Evolutionary conservation across 2,797 vertebrate species (phyloP).

Genomic region (Rhabdophis nuchalis): DNA sequence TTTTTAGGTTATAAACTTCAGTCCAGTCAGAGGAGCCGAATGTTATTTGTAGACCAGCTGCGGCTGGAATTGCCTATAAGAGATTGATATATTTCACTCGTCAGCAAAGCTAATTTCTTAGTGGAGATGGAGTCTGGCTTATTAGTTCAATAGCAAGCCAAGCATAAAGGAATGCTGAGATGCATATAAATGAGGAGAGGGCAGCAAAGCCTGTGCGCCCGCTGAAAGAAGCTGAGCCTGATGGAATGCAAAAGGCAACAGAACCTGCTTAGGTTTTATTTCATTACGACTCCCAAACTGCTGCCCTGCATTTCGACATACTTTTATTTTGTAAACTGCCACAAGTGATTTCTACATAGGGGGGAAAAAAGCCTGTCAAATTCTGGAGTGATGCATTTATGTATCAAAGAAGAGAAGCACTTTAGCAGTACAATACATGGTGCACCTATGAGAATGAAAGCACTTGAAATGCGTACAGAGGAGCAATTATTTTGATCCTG

Average conservation of each 20-base stretch:
- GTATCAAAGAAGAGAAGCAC: not conserved
- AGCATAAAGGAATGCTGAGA: not conserved
- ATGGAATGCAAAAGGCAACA: not conserved
- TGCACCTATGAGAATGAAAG: too few species aligned
- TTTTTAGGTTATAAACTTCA: not conserved
- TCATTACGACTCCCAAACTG: not conserved
- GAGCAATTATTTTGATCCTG: not conserved
- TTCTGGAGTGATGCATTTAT: not conserved
- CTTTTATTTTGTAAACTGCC: not conserved
- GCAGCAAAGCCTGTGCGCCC: fast-evolving
- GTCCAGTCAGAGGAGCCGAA: not conserved
- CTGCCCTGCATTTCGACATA: fast-evolving
- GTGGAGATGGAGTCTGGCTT: constrained; percentile 9
- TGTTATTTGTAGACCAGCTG: fast-evolving
- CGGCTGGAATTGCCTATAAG: not conserved
- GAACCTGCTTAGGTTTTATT: not conserved
- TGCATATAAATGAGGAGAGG: constrained; percentile 20
- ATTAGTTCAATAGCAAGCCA: constrained; percentile 12
- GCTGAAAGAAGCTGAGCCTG: not conserved
- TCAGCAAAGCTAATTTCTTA: constrained; percentile 15
- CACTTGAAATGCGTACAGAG: not conserved
- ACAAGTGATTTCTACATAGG: not conserved
- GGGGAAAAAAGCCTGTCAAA: too few species aligned
- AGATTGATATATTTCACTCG: constrained; percentile 16
- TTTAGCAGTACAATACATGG: not conserved